Conservation (phyloP, 2,113 vertebrate species). For the Acinonyx jubatus region DNA sequence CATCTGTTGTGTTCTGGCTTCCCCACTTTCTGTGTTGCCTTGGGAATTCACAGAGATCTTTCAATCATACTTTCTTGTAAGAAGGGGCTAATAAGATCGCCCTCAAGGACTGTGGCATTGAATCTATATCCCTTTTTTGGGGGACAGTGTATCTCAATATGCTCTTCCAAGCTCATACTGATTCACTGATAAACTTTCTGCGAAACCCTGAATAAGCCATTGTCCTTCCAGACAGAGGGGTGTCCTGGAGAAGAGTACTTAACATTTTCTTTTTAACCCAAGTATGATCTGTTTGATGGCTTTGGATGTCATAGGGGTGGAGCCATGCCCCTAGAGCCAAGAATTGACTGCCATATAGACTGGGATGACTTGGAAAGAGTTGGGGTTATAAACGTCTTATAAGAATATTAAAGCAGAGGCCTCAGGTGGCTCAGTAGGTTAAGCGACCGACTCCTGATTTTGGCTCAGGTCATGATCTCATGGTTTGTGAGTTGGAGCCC, state of each 20-base stretch:
- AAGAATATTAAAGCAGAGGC: conserved; percentile 42
- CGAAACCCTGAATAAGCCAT: not conserved
- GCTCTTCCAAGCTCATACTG: not conserved
- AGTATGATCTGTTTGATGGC: not conserved
- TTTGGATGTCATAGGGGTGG: not conserved
- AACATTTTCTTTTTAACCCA: not conserved
- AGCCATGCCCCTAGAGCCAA: not conserved
- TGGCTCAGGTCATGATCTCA: too few species aligned
- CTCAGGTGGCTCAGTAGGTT: too few species aligned
- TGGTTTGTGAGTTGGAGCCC: too few species aligned
- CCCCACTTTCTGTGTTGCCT: not conserved
- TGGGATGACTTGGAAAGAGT: not conserved
- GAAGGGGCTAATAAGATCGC: not conserved
- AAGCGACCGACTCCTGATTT: too few species aligned
- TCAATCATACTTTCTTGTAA: not conserved
- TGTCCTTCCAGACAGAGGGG: not conserved
- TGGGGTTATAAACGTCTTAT: not conserved
- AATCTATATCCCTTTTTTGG: not conserved
- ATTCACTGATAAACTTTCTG: not conserved
- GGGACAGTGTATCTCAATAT: not conserved
- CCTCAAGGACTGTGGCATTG: not conserved
- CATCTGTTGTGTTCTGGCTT: not conserved
- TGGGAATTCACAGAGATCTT: not conserved
- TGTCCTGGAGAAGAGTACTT: not conserved
- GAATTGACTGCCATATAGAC: rapidly evolving